Evolutionary conservation across 2,113 vertebrate species (phyloP).

Genomic region (Cottus gobio): DNA sequence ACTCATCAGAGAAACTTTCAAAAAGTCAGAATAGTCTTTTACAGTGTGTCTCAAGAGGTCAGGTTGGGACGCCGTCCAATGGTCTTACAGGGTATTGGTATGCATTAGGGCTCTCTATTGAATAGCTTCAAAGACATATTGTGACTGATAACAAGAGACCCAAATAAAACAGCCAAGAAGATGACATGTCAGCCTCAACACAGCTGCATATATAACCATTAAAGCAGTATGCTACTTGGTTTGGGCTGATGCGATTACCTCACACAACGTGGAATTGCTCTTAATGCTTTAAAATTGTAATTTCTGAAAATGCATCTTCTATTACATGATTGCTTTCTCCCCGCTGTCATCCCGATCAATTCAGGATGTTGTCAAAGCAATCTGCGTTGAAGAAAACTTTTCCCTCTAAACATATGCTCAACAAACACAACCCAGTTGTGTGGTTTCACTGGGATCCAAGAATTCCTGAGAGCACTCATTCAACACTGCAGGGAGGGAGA

Average conservation of each 20-base stretch:
- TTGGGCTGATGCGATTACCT: neutral
- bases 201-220: neutral
- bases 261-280: neutral
- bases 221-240: neutral
- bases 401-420: constrained; percentile 46
- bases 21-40: neutral
- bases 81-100: neutral
- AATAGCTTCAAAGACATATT: neutral
- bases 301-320: constrained; percentile 6
- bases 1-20: neutral
- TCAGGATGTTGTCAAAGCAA: constrained; percentile 49
- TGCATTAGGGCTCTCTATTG: neutral
- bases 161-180: constrained; percentile 12
- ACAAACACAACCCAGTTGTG: constrained; percentile 56
- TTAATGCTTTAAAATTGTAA: neutral
- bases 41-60: neutral
- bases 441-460: constrained; percentile 59
- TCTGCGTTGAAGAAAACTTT: constrained; percentile 51
- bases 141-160: neutral
- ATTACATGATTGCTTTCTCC: constrained; percentile 9
- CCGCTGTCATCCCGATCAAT: constrained; percentile 25
- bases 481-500: constrained; percentile 59
- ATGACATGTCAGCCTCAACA: neutral
- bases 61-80: neutral
- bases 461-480: constrained; percentile 62